These are phyloP conservation scores for Phaonia tiefii DNA, from an alignment of 2,888 invertebrate genomes.

Conservation along the genomic window DNA sequence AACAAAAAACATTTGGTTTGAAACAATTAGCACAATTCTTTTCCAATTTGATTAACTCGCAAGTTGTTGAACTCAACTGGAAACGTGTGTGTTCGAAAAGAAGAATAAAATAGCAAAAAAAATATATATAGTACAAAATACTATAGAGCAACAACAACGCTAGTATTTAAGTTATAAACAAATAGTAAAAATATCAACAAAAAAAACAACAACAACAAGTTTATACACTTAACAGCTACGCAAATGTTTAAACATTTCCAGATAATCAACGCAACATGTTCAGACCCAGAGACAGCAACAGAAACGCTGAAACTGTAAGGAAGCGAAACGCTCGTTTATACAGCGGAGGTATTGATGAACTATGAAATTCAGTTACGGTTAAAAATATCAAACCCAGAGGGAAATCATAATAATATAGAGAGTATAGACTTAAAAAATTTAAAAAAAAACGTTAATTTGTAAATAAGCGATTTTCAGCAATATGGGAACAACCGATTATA, in stretches of 20 bases:
- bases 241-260: conserved; percentile 59
- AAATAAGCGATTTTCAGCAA: too few species aligned
- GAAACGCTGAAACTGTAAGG: conserved; percentile 30
- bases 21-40: conserved; percentile 18
- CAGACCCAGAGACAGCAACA: conserved; percentile 8
- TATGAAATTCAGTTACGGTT: conserved; percentile 31
- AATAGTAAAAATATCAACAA: conserved; percentile 34
- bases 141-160: conserved; percentile 1
- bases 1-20: neutral
- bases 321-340: conserved; percentile 40
- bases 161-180: conserved; percentile 39
- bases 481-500: too few species aligned
- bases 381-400: too few species aligned
- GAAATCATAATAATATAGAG: too few species aligned
- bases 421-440: too few species aligned
- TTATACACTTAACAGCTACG: conserved; percentile 57
- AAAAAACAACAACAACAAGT: conserved; percentile 3
- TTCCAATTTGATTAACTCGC: conserved; percentile 11
- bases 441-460: too few species aligned
- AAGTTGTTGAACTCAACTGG: conserved; percentile 19
- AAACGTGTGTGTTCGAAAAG: neutral
- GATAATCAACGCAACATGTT: conserved; percentile 41
- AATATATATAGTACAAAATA: neutral
- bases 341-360: conserved; percentile 16
- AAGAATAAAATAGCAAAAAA: too few species aligned